Percentiles rank a stretch among this genome's conserved stretches.
Evolutionary conservation across 2,113 vertebrate genomes (phyloP).

Genomic region (Zosterops hypoxanthus): DNA sequence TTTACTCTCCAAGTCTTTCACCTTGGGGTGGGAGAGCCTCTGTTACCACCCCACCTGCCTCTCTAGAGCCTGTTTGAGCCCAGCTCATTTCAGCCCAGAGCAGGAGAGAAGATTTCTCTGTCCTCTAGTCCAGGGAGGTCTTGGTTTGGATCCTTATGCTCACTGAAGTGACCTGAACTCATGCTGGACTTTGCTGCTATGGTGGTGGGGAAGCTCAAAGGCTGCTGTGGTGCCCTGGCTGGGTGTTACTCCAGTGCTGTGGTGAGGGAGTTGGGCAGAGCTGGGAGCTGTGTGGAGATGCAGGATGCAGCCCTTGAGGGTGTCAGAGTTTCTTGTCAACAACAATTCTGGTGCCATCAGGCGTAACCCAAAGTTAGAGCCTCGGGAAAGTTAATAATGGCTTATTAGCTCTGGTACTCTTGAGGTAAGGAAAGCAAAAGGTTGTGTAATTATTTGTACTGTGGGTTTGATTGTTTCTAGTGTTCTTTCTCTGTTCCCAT

Average conservation of each 20-base stretch:
- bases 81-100: background rate
- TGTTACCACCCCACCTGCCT: background rate
- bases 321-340: fast-evolving
- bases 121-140: fast-evolving
- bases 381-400: background rate
- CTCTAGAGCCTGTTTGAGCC: background rate
- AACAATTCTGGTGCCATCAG: fast-evolving
- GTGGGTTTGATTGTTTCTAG: background rate
- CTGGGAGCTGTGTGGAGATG: too few species aligned
- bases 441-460: background rate
- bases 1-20: background rate
- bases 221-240: background rate
- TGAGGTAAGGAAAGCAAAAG: background rate
- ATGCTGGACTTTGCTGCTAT: fast-evolving
- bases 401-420: background rate
- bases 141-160: fast-evolving
- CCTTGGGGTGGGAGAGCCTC: background rate
- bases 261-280: fast-evolving
- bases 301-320: background rate
- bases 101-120: fast-evolving
- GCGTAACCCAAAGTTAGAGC: background rate
- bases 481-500: background rate
- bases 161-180: background rate
- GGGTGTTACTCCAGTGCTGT: background rate
- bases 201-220: background rate